Evolutionary conservation across 2,113 vertebrate genomes (phyloP).

Genomic region (Cygnus buccinator): DNA sequence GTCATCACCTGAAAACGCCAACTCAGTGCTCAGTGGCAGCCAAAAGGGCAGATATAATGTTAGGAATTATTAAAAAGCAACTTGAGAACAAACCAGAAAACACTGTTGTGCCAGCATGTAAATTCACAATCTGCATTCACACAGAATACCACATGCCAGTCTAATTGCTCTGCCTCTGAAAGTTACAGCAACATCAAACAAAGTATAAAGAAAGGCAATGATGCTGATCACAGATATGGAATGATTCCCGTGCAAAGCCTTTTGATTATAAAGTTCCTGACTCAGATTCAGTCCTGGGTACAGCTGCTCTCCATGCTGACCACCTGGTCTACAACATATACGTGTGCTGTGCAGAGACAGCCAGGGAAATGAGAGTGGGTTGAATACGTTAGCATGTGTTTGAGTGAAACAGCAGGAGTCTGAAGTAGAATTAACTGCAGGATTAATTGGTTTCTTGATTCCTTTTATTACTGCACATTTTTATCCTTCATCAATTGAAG

Average conservation of each 20-base stretch:
- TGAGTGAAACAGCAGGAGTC: background rate
- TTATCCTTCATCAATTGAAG: background rate
- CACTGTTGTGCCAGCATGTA: background rate
- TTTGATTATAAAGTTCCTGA: background rate
- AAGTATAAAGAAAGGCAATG: background rate
- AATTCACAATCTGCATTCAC: background rate
- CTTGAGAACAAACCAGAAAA: slow-evolving; percentile 12
- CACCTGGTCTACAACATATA: background rate
- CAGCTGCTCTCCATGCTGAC: background rate
- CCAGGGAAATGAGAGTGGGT: background rate
- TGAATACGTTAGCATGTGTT: background rate
- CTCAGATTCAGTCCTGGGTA: background rate
- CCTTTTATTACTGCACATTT: background rate
- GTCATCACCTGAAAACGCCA: background rate
- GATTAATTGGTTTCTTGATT: background rate
- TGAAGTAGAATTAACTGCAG: background rate
- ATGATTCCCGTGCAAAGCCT: background rate
- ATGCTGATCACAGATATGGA: background rate
- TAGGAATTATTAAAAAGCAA: background rate
- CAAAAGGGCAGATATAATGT: background rate
- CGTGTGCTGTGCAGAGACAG: background rate
- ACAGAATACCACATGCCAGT: background rate
- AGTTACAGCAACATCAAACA: background rate
- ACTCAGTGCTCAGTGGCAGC: background rate
- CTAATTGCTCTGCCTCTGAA: background rate